phyloP scores from a whole-genome alignment of 1,140 invertebrate species.

The Tetramorium parvispinum region DNA sequence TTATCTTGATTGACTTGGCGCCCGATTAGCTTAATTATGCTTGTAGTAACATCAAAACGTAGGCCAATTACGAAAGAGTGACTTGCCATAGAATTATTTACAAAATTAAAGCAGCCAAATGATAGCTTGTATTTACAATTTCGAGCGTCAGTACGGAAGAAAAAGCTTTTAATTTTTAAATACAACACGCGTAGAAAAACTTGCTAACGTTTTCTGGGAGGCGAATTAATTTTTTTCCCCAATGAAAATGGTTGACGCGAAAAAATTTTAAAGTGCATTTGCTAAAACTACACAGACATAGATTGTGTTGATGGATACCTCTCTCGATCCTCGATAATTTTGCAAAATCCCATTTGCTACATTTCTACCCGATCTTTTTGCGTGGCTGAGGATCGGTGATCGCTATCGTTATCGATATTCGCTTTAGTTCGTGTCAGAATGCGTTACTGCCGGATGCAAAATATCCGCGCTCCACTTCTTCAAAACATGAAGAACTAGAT shows the following conservation, averaged over 20 bases:
- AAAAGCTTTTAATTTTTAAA: conserved; percentile 32
- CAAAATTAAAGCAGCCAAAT: not conserved
- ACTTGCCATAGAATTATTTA: conserved; percentile 24
- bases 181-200: not conserved
- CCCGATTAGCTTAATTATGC: conserved; percentile 26
- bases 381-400: conserved; percentile 46
- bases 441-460: conserved; percentile 55
- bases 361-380: conserved; percentile 43
- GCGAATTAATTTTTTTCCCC: conserved; percentile 8
- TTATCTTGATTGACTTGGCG: not conserved
- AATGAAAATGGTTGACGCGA: conserved; percentile 2
- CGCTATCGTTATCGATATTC: conserved; percentile 59
- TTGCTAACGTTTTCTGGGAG: not conserved
- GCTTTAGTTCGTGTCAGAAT: conserved; percentile 55
- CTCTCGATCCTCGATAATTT: conserved; percentile 44
- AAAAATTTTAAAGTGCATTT: conserved; percentile 42
- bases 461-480: conserved; percentile 60
- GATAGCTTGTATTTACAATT: conserved; percentile 34
- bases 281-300: conserved; percentile 32
- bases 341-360: conserved; percentile 45
- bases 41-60: not conserved
- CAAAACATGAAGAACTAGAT: conserved; percentile 63
- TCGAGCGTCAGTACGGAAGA: not conserved
- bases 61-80: not conserved
- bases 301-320: conserved; percentile 25